Evolutionary conservation across 2,888 invertebrate species (phyloP).

Genomic region (Dicyrtoma fusca): DNA sequence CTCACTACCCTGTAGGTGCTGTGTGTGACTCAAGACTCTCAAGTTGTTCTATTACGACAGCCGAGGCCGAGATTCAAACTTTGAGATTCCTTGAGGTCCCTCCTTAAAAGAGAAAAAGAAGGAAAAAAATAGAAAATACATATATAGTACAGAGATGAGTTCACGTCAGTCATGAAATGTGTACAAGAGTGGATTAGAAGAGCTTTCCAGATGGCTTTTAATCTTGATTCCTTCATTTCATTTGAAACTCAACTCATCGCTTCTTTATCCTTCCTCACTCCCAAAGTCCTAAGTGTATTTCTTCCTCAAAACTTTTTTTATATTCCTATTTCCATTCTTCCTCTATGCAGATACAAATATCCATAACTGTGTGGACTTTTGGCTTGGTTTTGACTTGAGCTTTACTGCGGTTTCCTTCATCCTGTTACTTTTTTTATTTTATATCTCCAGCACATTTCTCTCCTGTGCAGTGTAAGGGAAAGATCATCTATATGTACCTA

Average conservation of each 20-base stretch:
- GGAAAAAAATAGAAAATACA: not conserved
- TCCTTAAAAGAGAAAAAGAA: not conserved
- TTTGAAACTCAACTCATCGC: not conserved
- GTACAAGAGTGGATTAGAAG: constrained; percentile 28
- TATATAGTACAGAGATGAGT: not conserved
- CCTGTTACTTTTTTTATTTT: too few relatives aligned
- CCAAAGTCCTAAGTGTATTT: not conserved
- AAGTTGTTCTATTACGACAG: constrained; percentile 26
- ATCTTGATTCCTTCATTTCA: constrained; percentile 13
- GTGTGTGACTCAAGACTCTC: constrained; percentile 3
- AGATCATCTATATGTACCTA: too few relatives aligned
- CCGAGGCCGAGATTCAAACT: constrained; percentile 20
- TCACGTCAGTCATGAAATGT: constrained; percentile 27
- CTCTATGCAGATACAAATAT: too few relatives aligned
- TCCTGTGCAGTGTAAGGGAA: too few relatives aligned
- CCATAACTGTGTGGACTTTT: too few relatives aligned
- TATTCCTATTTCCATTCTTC: too few relatives aligned
- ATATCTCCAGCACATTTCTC: too few relatives aligned
- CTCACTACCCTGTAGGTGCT: constrained; percentile 24
- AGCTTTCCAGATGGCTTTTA: constrained; percentile 24
- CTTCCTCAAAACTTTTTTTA: not conserved
- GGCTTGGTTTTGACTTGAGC: too few relatives aligned
- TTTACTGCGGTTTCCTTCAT: too few relatives aligned
- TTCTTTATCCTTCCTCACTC: not conserved
- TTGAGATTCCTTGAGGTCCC: not conserved